Conservation (phyloP, 2,888 invertebrate genomes). For the Oscheius onirici region DNA sequence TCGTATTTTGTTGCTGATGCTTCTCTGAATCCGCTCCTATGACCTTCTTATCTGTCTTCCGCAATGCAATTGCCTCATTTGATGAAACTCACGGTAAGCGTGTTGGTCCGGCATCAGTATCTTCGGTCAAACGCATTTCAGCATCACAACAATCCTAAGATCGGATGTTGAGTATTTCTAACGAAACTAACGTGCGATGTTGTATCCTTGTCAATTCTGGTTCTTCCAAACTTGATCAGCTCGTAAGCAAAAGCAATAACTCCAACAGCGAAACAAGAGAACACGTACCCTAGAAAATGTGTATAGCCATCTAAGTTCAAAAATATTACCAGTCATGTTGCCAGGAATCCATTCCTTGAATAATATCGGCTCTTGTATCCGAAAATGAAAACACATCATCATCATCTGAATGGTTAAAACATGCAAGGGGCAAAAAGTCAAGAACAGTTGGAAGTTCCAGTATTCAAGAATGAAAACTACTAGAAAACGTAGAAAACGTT, state of each 20-base stretch:
- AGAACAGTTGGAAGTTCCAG: background rate
- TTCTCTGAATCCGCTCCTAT: conserved; percentile 1
- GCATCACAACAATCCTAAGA: conserved; percentile 29
- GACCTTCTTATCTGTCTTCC: background rate
- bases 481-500: too few relatives aligned
- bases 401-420: conserved; percentile 57
- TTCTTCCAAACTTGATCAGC: conserved; percentile 44
- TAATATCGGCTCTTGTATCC: conserved; percentile 59
- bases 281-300: conserved; percentile 55
- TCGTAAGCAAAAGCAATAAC: conserved; percentile 54
- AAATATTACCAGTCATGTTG: conserved; percentile 43
- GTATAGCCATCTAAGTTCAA: background rate
- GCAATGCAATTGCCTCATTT: background rate
- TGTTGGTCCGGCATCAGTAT: background rate
- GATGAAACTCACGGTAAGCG: conserved; percentile 11
- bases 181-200: conserved; percentile 1
- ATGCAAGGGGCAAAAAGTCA: background rate
- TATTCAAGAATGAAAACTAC: background rate
- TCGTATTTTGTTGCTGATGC: background rate
- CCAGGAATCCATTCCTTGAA: conserved; percentile 61
- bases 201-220: conserved; percentile 8
- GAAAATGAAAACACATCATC: conserved; percentile 69
- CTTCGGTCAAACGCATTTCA: conserved; percentile 5
- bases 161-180: background rate
- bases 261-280: conserved; percentile 59